These are phyloP conservation scores for Anneissia japonica DNA, from an alignment of 35 echinoderm and acorn worm genomes.

Conservation along the genomic window DNA sequence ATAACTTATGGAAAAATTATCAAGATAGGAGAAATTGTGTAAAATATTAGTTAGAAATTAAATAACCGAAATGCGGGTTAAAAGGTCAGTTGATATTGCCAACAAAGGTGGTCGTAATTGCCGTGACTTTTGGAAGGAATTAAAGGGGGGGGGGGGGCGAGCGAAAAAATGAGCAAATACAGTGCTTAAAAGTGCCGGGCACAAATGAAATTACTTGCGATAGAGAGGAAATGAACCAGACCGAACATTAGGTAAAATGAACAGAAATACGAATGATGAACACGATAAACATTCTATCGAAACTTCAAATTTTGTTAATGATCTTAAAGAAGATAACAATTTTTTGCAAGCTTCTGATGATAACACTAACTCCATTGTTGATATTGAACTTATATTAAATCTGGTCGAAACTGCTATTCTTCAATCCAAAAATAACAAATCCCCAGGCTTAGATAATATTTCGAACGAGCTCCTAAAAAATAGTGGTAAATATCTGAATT, in stretches of 20 bases:
- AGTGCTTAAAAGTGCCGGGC: neutral
- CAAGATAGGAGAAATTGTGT: neutral
- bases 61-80: constrained; percentile 9
- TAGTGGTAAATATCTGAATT: neutral
- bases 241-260: constrained; percentile 6
- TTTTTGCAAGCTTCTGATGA: neutral
- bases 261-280: constrained; percentile 5
- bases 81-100: constrained; percentile 9
- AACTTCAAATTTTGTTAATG: constrained; percentile 1
- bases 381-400: neutral
- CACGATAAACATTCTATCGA: neutral
- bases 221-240: constrained; percentile 5
- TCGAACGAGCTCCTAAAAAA: neutral
- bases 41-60: constrained; percentile 13
- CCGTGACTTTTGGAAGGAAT: constrained; percentile 5
- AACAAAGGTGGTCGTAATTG: constrained; percentile 17
- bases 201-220: constrained; percentile 10
- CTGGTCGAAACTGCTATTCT: neutral
- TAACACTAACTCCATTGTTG: neutral
- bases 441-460: neutral
- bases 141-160: neutral
- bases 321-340: neutral
- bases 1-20: neutral
- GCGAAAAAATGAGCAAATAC: neutral
- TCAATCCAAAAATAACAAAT: neutral